Evolutionary conservation across 2,888 invertebrate genomes (phyloP).

Genomic region (Leptinotarsa juncta): DNA sequence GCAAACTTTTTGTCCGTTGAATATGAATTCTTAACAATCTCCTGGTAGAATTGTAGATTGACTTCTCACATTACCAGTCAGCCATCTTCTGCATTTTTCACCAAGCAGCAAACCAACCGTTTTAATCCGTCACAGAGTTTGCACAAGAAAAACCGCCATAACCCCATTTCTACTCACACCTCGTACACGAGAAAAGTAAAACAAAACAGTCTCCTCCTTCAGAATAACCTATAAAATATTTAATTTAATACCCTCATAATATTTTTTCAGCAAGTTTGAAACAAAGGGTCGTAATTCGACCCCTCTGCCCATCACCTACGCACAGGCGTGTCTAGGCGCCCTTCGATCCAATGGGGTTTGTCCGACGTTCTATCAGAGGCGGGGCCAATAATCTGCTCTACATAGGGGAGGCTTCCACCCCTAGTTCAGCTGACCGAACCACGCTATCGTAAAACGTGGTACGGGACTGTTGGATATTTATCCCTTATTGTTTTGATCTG

Average conservation of each 20-base stretch:
- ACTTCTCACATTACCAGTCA: background rate
- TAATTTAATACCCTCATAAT: constrained; percentile 40
- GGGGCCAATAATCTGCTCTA: constrained; percentile 33
- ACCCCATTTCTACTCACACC: constrained; percentile 18
- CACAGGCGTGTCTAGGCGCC: constrained; percentile 49
- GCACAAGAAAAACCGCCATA: background rate
- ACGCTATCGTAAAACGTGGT: constrained; percentile 37
- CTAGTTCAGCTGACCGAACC: constrained; percentile 28
- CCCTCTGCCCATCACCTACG: constrained; percentile 51
- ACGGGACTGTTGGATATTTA: constrained; percentile 37
- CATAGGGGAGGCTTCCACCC: constrained; percentile 38
- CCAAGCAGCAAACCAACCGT: constrained; percentile 1
- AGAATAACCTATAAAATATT: constrained; percentile 35
- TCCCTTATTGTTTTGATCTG: constrained; percentile 42
- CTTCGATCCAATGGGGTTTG: constrained; percentile 28
- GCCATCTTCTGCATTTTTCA: constrained; percentile 3
- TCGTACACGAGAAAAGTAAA: constrained; percentile 20
- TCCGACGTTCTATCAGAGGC: constrained; percentile 25
- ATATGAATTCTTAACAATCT: background rate
- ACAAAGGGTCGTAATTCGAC: constrained; percentile 47
- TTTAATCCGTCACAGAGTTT: constrained; percentile 9
- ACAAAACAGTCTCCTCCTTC: constrained; percentile 35
- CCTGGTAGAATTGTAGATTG: background rate
- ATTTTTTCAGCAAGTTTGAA: constrained; percentile 37
- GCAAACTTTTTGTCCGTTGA: background rate